Evolutionary conservation across 1,140 invertebrate genomes (phyloP).

Genomic region (Acromyrmex charruanus): DNA sequence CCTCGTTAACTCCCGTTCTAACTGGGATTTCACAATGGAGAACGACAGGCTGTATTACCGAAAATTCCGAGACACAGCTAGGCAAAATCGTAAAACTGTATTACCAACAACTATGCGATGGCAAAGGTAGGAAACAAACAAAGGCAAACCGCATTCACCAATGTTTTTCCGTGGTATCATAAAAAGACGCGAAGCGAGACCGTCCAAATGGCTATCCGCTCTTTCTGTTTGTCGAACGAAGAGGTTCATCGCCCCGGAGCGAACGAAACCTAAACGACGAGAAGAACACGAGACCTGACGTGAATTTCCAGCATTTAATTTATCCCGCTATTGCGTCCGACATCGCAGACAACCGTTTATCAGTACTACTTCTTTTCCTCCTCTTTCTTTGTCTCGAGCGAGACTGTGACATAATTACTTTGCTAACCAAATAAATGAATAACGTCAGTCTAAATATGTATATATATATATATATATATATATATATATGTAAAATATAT

Average conservation of each 20-base stretch:
- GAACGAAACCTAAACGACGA: conserved; percentile 40
- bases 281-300: conserved; percentile 48
- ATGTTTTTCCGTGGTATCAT: conserved; percentile 65
- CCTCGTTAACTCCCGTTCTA: conserved; percentile 53
- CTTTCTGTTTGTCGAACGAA: conserved; percentile 52
- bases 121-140: conserved; percentile 61
- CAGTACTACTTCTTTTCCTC: conserved; percentile 26
- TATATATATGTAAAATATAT: background rate
- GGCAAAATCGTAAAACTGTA: conserved; percentile 64
- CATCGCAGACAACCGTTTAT: conserved; percentile 50
- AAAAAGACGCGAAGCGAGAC: conserved; percentile 66
- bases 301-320: conserved; percentile 62
- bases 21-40: background rate
- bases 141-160: conserved; percentile 46
- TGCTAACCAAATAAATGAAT: conserved; percentile 29
- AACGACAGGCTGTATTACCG: conserved; percentile 22
- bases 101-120: conserved; percentile 57
- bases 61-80: conserved; percentile 59
- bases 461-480: too few relatives aligned
- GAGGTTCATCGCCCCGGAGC: conserved; percentile 35
- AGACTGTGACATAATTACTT: conserved; percentile 17
- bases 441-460: background rate
- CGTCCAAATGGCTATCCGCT: conserved; percentile 38
- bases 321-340: conserved; percentile 37
- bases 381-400: background rate